Evolutionary conservation across 1,140 invertebrate genomes (phyloP).

Genomic region (Leptoteleia sp.): DNA sequence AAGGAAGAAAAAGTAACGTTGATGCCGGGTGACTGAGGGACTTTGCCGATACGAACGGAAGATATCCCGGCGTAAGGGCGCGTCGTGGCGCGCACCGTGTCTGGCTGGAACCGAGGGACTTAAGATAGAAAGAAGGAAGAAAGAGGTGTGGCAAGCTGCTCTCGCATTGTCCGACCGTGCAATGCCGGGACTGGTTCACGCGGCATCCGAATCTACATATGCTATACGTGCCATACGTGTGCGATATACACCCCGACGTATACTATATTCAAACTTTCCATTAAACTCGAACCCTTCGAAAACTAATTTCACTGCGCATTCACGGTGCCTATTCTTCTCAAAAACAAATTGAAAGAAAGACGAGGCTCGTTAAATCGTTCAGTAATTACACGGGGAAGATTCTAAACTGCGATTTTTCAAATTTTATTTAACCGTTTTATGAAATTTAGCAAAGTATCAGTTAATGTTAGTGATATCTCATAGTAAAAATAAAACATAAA

Average conservation of each 20-base stretch:
- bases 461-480: too few relatives aligned
- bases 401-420: too few relatives aligned
- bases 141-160: slow-evolving; percentile 77
- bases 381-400: too few relatives aligned
- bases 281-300: too few relatives aligned
- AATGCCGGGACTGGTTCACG: slow-evolving; percentile 76
- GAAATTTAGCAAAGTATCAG: too few relatives aligned
- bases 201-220: slow-evolving; percentile 78
- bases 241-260: not conserved
- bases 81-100: slow-evolving; percentile 55
- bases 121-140: slow-evolving; percentile 74
- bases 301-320: too few relatives aligned
- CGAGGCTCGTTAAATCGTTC: too few relatives aligned
- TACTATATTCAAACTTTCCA: too few relatives aligned
- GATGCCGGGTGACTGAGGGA: slow-evolving; percentile 24
- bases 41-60: slow-evolving; percentile 47
- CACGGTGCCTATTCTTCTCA: too few relatives aligned
- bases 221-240: slow-evolving; percentile 66
- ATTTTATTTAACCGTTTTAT: too few relatives aligned
- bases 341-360: too few relatives aligned
- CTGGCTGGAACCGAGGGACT: slow-evolving; percentile 58
- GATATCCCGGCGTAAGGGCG: slow-evolving; percentile 71
- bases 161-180: slow-evolving; percentile 75
- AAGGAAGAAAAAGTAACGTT: slow-evolving; percentile 28
- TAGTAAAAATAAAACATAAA: too few relatives aligned